Conservation (phyloP, 2,888 invertebrate species). For the Tipula unca region DNA sequence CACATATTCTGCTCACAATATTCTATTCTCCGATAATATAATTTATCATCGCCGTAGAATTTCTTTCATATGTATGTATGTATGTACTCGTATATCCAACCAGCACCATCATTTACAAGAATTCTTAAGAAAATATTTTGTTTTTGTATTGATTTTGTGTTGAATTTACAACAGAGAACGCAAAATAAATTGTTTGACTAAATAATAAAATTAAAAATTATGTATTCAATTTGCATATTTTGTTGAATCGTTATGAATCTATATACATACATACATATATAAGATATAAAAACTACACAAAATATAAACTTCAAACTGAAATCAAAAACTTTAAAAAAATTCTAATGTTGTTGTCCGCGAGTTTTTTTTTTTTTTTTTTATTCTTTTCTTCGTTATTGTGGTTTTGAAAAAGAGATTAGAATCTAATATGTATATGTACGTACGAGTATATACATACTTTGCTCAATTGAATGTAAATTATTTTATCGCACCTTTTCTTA, state of each 20-base stretch:
- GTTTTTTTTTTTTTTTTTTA: not conserved
- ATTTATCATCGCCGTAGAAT: not conserved
- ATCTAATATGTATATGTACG: not conserved
- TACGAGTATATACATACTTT: too few relatives aligned
- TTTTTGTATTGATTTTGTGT: not conserved
- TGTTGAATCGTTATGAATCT: not conserved
- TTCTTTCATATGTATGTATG: not conserved
- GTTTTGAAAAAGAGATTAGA: not conserved
- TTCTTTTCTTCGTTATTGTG: too few relatives aligned
- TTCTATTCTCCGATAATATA: not conserved
- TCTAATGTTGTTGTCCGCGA: not conserved
- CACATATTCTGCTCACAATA: not conserved
- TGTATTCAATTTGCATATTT: constrained; percentile 8
- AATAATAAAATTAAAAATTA: not conserved
- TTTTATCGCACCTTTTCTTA: constrained; percentile 8
- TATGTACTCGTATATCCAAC: not conserved
- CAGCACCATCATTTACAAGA: not conserved
- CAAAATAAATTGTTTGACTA: not conserved
- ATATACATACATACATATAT: not conserved
- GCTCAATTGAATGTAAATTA: constrained; percentile 14
- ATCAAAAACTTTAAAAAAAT: not conserved
- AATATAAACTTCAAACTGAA: not conserved
- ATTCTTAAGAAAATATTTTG: not conserved
- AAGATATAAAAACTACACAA: too few relatives aligned
- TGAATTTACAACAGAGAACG: not conserved